Conservation (phyloP, 2,888 invertebrate genomes). For the Bhutanitis thaidina region DNA sequence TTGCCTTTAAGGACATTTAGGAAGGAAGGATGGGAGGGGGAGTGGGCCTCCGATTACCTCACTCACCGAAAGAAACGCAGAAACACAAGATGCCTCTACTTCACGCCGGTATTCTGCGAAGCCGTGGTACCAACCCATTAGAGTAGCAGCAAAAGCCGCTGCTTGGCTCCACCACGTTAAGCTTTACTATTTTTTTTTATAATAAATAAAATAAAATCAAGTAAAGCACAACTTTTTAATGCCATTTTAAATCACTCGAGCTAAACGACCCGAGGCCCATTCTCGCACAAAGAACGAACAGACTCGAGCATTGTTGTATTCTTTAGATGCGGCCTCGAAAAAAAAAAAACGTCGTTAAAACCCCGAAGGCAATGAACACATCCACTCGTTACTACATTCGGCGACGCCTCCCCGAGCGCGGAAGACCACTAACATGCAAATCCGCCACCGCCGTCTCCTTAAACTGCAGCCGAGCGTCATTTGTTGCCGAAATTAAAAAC, state of each 20-base stretch:
- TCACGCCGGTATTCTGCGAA: no score
- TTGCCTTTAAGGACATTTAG: no score
- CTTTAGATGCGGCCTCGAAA: constrained; percentile 1
- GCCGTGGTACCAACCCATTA: no score
- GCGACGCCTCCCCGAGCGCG: constrained; percentile 19
- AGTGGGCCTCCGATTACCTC: no score
- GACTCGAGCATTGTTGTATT: background rate
- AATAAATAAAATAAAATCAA: no score
- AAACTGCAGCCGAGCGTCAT: constrained; percentile 67
- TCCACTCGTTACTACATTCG: constrained; percentile 5
- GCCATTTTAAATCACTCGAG: background rate
- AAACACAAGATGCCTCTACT: no score
- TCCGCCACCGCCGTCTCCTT: constrained; percentile 52
- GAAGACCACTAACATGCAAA: constrained; percentile 62
- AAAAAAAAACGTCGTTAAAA: constrained; percentile 9
- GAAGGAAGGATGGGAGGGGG: no score
- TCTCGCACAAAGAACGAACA: background rate
- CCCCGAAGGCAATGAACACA: constrained; percentile 9
- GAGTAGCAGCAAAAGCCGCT: no score
- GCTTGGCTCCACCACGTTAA: no score
- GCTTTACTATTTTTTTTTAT: no score
- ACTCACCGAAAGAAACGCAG: no score
- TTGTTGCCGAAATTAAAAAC: constrained; percentile 74
- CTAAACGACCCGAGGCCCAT: background rate
- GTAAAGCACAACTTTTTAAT: no score